phyloP scores from a whole-genome alignment of 1,140 invertebrate species.

The Theocolax elegans region DNA sequence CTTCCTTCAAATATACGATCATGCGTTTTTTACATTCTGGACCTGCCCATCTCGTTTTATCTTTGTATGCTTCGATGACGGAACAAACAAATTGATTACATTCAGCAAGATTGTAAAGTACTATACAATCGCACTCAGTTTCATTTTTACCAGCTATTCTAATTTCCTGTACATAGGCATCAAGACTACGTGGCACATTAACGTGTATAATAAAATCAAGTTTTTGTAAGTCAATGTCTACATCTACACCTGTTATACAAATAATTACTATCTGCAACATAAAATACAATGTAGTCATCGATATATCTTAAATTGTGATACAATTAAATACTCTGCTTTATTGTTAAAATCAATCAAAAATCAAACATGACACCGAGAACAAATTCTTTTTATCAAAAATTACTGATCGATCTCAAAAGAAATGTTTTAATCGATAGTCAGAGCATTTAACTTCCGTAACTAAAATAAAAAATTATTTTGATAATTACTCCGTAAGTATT shows the following conservation, averaged over 20 bases:
- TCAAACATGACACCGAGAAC: too few species aligned
- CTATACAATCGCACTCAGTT: background rate
- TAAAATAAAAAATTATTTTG: background rate
- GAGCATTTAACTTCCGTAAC: too few species aligned
- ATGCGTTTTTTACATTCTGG: background rate
- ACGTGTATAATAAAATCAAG: slow-evolving; percentile 3
- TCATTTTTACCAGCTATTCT: background rate
- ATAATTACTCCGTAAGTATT: background rate
- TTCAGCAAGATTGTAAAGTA: slow-evolving; percentile 7
- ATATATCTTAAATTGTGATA: background rate
- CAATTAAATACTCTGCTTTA: too few species aligned
- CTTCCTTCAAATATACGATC: background rate
- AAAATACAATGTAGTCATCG: background rate
- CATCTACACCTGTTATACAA: background rate
- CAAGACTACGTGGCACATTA: background rate
- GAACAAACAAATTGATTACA: background rate
- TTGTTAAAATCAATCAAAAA: too few species aligned
- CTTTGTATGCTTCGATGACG: background rate
- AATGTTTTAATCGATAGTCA: too few species aligned
- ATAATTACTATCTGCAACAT: slow-evolving; percentile 11
- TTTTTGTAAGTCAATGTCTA: slow-evolving; percentile 3
- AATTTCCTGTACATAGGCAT: slow-evolving; percentile 3
- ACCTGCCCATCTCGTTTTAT: background rate
- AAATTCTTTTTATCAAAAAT: too few species aligned
- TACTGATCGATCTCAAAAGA: too few species aligned